A percentile compares a stretch with the other conserved stretches of the same genome.
These are phyloP conservation scores for Lasioglossum oenotherae DNA, from an alignment of 2,888 invertebrate species.

Conservation along the genomic window DNA sequence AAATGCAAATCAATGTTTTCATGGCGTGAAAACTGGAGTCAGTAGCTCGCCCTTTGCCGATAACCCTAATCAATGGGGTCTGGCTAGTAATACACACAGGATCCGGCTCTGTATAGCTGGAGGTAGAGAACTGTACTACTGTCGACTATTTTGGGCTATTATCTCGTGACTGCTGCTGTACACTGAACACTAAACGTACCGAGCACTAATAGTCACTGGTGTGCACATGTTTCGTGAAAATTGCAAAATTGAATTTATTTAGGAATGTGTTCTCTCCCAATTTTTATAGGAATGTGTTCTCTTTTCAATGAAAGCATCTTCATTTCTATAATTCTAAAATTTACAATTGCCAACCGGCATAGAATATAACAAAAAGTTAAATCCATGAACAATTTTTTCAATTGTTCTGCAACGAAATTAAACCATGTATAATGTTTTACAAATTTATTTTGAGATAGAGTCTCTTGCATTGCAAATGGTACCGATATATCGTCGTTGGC, in stretches of 20 bases:
- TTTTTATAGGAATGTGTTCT: background rate
- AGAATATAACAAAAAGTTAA: too few relatives aligned
- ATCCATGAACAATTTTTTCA: too few relatives aligned
- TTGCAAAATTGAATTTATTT: background rate
- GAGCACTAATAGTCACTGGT: background rate
- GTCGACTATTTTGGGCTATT: constrained; percentile 39
- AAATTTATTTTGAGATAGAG: too few relatives aligned
- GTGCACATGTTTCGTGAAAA: background rate
- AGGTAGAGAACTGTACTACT: constrained; percentile 8
- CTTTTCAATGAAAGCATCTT: background rate
- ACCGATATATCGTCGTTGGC: too few relatives aligned
- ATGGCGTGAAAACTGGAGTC: constrained; percentile 36
- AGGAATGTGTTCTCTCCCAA: background rate
- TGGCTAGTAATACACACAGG: background rate
- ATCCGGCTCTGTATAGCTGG: background rate
- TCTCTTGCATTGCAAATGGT: too few relatives aligned
- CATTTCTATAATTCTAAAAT: background rate
- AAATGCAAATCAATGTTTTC: constrained; percentile 52
- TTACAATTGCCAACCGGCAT: background rate
- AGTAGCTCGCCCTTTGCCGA: constrained; percentile 16
- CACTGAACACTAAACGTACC: background rate
- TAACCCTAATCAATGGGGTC: constrained; percentile 57
- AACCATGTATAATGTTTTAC: too few relatives aligned
- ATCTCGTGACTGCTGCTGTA: constrained; percentile 36
- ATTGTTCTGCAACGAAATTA: too few relatives aligned